phyloP scores from a whole-genome alignment of 2,797 vertebrate genomes.

The Eremophila alpestris region DNA sequence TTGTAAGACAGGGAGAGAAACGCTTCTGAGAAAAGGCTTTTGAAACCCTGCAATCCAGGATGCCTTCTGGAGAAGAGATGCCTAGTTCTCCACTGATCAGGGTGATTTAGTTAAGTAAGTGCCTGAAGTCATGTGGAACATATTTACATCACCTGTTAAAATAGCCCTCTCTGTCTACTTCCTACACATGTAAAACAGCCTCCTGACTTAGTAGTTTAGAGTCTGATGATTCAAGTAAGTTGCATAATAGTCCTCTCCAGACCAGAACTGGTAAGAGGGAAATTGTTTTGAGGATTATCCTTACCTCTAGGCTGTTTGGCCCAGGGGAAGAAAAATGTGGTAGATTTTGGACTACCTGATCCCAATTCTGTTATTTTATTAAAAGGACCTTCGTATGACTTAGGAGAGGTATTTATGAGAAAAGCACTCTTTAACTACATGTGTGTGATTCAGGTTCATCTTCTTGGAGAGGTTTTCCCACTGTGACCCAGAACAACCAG shows the following conservation, averaged over 20 bases:
- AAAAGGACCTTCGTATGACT: not conserved
- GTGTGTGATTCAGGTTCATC: not conserved
- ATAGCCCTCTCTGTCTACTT: not conserved
- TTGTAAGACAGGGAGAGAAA: not conserved
- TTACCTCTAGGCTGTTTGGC: not conserved
- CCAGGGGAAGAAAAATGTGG: not conserved
- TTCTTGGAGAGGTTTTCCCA: not conserved
- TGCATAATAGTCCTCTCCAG: not conserved
- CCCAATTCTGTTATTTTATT: not conserved
- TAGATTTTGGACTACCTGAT: not conserved
- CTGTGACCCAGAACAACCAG: not conserved
- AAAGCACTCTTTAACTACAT: not conserved
- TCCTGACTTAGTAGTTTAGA: not conserved
- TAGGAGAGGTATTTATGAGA: not conserved
- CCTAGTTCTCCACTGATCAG: not conserved
- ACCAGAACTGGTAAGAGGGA: not conserved
- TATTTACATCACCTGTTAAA: not conserved
- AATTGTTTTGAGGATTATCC: not conserved
- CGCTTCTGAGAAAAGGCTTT: not conserved
- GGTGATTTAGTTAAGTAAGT: not conserved
- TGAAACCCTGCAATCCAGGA: not conserved
- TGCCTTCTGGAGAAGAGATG: not conserved
- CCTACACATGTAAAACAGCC: accelerated
- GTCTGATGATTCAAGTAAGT: not conserved
- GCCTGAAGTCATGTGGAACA: not conserved